These are phyloP conservation scores for Laterallus jamaicensis DNA, from an alignment of 2,113 vertebrate genomes.

Conservation along the genomic window DNA sequence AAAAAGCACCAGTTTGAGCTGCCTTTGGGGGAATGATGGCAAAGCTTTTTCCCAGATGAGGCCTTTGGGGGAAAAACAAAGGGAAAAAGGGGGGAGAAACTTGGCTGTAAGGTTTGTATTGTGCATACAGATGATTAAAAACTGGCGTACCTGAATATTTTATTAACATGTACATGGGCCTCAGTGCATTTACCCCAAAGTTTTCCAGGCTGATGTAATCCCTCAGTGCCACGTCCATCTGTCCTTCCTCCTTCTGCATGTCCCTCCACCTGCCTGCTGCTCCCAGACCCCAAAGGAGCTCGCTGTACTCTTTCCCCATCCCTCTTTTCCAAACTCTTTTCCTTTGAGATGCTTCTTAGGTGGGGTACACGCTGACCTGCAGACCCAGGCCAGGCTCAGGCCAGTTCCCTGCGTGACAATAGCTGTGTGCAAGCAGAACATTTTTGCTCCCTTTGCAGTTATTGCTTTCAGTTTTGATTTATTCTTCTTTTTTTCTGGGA, in stretches of 20 bases:
- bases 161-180: accelerated
- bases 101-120: accelerated
- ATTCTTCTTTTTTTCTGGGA: too few relatives aligned
- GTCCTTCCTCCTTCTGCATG: background rate
- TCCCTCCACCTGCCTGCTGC: background rate
- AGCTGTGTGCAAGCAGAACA: background rate
- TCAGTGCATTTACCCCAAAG: background rate
- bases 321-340: background rate
- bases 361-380: background rate
- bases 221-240: accelerated
- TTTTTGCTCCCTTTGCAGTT: too few relatives aligned
- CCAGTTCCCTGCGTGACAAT: accelerated
- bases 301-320: background rate
- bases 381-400: accelerated
- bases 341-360: background rate
- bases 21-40: background rate
- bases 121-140: background rate
- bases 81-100: background rate
- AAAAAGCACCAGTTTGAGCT: background rate
- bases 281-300: background rate
- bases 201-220: accelerated
- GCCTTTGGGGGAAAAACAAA: background rate
- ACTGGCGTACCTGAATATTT: accelerated
- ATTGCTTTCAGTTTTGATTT: too few relatives aligned
- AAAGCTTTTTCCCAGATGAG: background rate